These are phyloP conservation scores for Saguinus midas DNA, from an alignment of 2,113 vertebrate species.

Conservation along the genomic window DNA sequence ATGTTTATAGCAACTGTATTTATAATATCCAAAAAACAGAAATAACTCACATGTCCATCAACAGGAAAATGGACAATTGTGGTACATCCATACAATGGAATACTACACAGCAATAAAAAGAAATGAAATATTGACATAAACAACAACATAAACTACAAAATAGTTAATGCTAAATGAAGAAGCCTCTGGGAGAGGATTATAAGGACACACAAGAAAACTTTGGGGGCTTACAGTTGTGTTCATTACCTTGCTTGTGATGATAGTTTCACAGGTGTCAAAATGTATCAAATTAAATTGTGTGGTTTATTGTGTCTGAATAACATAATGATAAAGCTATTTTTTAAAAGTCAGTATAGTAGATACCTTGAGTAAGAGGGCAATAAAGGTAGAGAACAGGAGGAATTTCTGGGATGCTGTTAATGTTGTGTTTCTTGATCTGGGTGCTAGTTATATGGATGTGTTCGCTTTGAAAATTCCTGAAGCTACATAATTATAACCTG, in stretches of 20 bases:
- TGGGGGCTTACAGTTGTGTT: not conserved
- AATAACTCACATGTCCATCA: not conserved
- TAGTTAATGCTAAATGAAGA: not conserved
- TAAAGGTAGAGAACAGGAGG: not conserved
- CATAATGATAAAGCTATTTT: not conserved
- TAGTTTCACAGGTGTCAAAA: not conserved
- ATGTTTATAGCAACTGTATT: not conserved
- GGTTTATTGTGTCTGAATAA: not conserved
- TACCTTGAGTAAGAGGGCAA: not conserved
- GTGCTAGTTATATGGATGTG: not conserved
- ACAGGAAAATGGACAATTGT: not conserved
- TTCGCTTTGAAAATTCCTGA: not conserved
- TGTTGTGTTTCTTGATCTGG: not conserved
- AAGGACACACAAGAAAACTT: not conserved
- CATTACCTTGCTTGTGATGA: not conserved
- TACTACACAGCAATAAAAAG: not conserved
- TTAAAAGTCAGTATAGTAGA: not conserved
- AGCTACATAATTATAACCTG: not conserved
- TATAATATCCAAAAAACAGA: not conserved
- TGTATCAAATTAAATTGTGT: not conserved
- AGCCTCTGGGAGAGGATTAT: not conserved
- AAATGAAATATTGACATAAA: not conserved
- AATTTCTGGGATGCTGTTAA: not conserved
- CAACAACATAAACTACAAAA: not conserved
- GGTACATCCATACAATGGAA: not conserved